Conservation (phyloP, 2,797 vertebrate species). For the Girardinus metallicus region DNA sequence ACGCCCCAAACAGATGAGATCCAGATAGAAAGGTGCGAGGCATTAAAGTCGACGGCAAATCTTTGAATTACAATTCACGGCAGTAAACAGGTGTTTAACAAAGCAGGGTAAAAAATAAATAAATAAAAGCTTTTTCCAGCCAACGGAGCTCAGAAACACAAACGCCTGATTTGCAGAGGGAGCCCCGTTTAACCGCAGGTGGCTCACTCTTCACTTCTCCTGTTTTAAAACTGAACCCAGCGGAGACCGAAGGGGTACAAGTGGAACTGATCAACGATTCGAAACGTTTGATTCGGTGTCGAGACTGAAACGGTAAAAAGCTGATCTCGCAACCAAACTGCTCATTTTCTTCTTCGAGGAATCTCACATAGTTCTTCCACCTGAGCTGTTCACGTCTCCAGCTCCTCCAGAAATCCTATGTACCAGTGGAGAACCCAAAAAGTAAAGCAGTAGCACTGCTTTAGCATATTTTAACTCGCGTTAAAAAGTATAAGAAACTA, state of each 20-base stretch:
- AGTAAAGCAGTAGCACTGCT: too few relatives aligned
- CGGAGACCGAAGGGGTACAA: neutral
- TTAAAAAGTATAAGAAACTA: too few relatives aligned
- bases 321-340: neutral
- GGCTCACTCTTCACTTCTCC: constrained; percentile 2
- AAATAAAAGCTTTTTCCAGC: constrained; percentile 9
- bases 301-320: neutral
- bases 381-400: neutral
- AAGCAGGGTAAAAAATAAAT: constrained; percentile 38
- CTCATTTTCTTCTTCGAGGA: neutral
- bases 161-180: constrained; percentile 9
- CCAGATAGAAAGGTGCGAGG: constrained; percentile 67
- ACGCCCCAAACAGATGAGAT: constrained; percentile 76
- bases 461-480: too few relatives aligned
- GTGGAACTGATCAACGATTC: neutral
- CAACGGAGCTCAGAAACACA: neutral
- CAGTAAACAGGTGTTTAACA: constrained; percentile 75
- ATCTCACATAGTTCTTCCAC: neutral
- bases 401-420: neutral
- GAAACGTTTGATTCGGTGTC: neutral
- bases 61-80: constrained; percentile 73
- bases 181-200: constrained; percentile 29
- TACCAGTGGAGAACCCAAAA: too few relatives aligned
- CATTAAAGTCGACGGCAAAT: constrained; percentile 70
- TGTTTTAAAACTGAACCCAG: neutral